Base-by-base conservation (phyloP, 2,888 invertebrate genomes). In the Aproaerema taeniolella region DNA sequence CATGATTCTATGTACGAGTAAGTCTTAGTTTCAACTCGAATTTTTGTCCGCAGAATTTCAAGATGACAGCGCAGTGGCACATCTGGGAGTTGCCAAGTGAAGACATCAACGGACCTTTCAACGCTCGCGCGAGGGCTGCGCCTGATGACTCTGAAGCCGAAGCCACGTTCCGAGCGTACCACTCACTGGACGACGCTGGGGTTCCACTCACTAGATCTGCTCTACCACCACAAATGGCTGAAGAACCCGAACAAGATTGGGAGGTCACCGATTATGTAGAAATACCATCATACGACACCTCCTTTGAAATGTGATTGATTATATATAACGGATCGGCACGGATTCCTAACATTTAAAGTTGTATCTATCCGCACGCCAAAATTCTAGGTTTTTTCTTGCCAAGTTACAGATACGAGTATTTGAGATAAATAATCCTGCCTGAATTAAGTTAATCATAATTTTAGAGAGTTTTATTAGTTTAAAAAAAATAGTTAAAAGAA, bases 191-290 rank as follows among this genome's bases (percentile, higher is more conserved):
- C 46, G 65, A 85, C 1, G 76, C 88, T 26, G 92, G 92, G 0
- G 74, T 82, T 31, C 92, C 93, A 0, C 55, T 92, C 33, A 73
- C 88, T 33, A 89, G 90, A 1, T 82, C 88, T 1, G 77, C 90
- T n/a, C 67, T 85, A 9, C 87, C 89, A 1, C 87, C 83, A 1
- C 68, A 77, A 24, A 61, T 83, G n/a, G 72, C 76, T 2, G 82
- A 85, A 2, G 88, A 88, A 32, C 75, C 81, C 0, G 89, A 90
- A 44, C 72, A 83, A 34, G 88, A 90, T 47, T 92, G 92, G 92
- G 89, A 90, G 58, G 91, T 90, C 26, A 67, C 88, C 12, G 93
- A 93, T 71, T 93, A 92, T 59, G 67, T 92, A 2, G 91, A 92
- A 50, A 58, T 92, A 45, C 88, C 38, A 25, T 13, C 14, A 6